phyloP scores from a whole-genome alignment of 2,888 invertebrate genomes.

The Epinotia ramella region DNA sequence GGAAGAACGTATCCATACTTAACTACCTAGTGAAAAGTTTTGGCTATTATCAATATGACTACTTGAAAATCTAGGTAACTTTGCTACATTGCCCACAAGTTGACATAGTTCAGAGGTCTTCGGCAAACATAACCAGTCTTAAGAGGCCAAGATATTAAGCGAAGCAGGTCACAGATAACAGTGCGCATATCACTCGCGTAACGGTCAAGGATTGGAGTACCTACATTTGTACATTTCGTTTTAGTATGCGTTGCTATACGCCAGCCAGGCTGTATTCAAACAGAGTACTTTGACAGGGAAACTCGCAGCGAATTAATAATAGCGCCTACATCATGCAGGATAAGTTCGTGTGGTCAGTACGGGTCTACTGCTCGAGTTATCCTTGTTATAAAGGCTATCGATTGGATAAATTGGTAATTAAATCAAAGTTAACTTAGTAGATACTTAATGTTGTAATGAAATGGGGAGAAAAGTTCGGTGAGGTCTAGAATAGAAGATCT shows the following conservation, averaged over 20 bases:
- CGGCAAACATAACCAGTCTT: constrained; percentile 1
- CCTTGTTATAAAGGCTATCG: background rate
- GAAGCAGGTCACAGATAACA: constrained; percentile 19
- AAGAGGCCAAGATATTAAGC: constrained; percentile 8
- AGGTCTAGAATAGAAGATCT: no score
- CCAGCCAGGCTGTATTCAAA: constrained; percentile 11
- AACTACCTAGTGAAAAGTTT: no score
- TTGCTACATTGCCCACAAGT: background rate
- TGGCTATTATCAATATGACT: no score
- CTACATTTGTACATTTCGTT: background rate
- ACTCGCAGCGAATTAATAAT: constrained; percentile 23
- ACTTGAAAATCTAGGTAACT: background rate
- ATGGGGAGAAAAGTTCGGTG: no score
- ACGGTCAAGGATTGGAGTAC: constrained; percentile 11
- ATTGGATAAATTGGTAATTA: background rate
- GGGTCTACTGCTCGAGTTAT: background rate
- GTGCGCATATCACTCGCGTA: constrained; percentile 15
- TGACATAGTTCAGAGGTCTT: constrained; percentile 1
- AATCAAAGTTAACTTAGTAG: no score
- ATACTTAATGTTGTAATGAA: no score
- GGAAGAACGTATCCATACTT: no score
- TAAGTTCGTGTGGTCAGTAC: background rate
- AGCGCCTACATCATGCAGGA: background rate
- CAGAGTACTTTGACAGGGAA: constrained; percentile 10
- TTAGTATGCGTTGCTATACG: constrained; percentile 13